Evolutionary conservation across 2,113 vertebrate species (phyloP), one percentile per base, ranked within the genome.

Genomic region (Lophura nycthemera): DNA sequence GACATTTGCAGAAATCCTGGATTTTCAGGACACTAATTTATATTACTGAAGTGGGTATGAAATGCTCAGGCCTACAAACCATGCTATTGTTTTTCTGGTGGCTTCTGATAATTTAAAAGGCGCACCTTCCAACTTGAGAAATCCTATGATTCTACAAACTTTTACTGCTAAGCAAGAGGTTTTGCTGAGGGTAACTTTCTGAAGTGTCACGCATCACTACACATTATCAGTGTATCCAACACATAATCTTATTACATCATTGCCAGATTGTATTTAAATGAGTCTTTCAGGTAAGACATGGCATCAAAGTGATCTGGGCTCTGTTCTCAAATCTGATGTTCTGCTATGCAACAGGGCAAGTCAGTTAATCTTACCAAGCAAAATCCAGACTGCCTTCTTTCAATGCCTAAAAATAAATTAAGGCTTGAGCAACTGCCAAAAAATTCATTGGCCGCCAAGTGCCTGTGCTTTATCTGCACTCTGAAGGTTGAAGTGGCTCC

Each of bases 261-360:
- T 24, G 61, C 43, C 32, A 17, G 3, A 54, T 70, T 27, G 20
- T 52, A 56, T 24, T 86, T 76, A 93, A 71, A 42, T 13, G 1
- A 83, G 5, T 34, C 38, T 76, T 4, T 0, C 36, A 83, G 42
- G 27, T 1, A 3, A 75, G 30, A 61, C 0, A 0, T 73, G 32
- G 43, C 65, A 63, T 52, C 57, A 48, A 89, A 54, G 19, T 43
- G 25, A 73, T 8, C 52, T 13, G 27, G 63, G 56, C 38, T 64
- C 42, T 60, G 17, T 24, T 59, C 54, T 59, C 60, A 80, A 88
- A 73, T 11, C 16, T 45, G 73, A 27, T 2, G 16, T n/a, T 30
- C 22, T 77, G n/a, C 38, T 27, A 32, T 4, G 20, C 48, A 27
- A 25, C 24, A 45, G 22, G 43, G 56, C 48, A 89, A 70, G 30